Evolutionary conservation across 2,797 vertebrate species (phyloP).

Genomic region (Gobionotothen gibberifrons): DNA sequence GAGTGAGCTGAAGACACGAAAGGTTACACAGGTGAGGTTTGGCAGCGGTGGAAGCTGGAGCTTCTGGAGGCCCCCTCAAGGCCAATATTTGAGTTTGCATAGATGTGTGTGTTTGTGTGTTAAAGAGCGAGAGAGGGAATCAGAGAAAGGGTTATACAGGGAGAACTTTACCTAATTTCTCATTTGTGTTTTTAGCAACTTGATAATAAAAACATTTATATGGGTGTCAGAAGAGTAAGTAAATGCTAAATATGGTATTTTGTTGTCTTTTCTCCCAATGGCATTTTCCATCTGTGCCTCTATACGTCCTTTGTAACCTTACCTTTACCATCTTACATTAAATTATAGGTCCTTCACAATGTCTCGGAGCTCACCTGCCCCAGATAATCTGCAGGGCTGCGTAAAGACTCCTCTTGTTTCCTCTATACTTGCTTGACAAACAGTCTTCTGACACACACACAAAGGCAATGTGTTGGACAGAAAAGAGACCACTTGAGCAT

Average conservation of each 20-base stretch:
- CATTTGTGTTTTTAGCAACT: conserved; percentile 17
- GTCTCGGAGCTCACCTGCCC: conserved; percentile 70
- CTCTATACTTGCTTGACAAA: conserved; percentile 53
- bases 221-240: conserved; percentile 15
- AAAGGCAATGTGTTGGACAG: conserved; percentile 46
- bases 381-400: conserved; percentile 67
- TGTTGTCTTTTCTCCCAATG: conserved; percentile 29
- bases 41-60: conserved; percentile 70
- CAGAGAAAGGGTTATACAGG: conserved; percentile 19
- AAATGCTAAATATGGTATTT: conserved; percentile 29
- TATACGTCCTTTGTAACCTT: conserved; percentile 61
- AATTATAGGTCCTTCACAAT: conserved; percentile 70
- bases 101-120: conserved; percentile 36
- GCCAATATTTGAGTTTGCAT: conserved; percentile 60
- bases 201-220: neutral
- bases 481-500: conserved; percentile 28
- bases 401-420: conserved; percentile 68
- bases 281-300: conserved; percentile 42
- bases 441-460: conserved; percentile 44
- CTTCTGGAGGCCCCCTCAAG: conserved; percentile 73
- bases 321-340: conserved; percentile 67
- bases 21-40: conserved; percentile 82
- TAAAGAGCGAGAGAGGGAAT: conserved; percentile 8
- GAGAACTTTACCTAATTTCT: conserved; percentile 33
- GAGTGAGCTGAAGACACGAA: conserved; percentile 81